Evolutionary conservation across 2,888 invertebrate genomes (phyloP), one percentile per base, ranked within the genome.

Genomic region (Argynnis bischoffii): DNA sequence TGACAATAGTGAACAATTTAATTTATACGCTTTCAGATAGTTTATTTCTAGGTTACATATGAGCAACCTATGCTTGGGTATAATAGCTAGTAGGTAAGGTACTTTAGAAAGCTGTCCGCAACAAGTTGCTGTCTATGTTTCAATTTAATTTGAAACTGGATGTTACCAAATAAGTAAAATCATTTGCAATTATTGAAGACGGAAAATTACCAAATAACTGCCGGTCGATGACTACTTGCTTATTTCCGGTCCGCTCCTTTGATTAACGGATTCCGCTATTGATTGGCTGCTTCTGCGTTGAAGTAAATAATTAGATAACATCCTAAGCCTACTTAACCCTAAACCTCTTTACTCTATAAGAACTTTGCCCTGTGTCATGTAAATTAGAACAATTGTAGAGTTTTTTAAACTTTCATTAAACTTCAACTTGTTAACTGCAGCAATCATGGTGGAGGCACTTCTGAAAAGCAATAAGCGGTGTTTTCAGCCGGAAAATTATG

Each of bases 401-500:
- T 56, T 41, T 41, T 56, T 56, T 56, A 41, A 41, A 13, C 3
- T 14, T n/a, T 57, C 50, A 60, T 46, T 51, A 50, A 53, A 56
- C 35, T 64, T 21, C 18, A 47, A n/a, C 47, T n/a, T 41, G 16
- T 56, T 47, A 16, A 41, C 48, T 74, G 78, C 77, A 75, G 77
- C 75, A 79, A 79, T 79, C 79, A 77, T 76, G 78, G 76, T 15
- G 77, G 80, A 85, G 86, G 86, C 84, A 85, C 88, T 88, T 72
- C 87, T 80, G 81, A 81, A 83, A 83, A 81, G 84, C 81, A 86
- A 87, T 88, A 90, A 89, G 82, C 83, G 85, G 85, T 80, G 83
- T 85, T 87, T 79, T 87, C 85, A 83, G 79, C 81, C 82, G 90
- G 88, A 90, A 91, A 90, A 91, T 90, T 90, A 84, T 82, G 81